Evolutionary conservation across 2,113 vertebrate species (phyloP).

Genomic region (Fulmarus glacialis): DNA sequence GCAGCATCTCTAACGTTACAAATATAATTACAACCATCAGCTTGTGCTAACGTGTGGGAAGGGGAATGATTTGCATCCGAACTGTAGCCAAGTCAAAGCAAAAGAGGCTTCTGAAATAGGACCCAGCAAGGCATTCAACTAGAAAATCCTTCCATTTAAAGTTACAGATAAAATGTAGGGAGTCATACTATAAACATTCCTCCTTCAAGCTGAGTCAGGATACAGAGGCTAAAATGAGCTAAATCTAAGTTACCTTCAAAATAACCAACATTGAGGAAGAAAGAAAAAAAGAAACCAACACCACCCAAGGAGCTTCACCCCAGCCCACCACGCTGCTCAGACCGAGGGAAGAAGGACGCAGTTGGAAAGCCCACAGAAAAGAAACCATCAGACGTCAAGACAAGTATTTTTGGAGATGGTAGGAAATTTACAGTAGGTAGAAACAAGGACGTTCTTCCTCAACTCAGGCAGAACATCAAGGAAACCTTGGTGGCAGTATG

Average conservation of each 20-base stretch:
- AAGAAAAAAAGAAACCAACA: not conserved
- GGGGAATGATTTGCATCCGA: not conserved
- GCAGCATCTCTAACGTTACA: not conserved
- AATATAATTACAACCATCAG: not conserved
- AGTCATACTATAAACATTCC: not conserved
- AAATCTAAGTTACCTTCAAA: not conserved
- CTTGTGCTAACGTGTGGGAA: not conserved
- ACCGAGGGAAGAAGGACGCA: accelerated
- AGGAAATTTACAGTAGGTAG: not conserved
- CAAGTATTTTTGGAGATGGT: not conserved
- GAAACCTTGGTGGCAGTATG: not conserved
- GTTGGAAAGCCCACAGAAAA: not conserved
- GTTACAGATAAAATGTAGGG: not conserved
- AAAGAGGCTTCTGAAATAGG: not conserved
- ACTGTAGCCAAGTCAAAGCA: not conserved
- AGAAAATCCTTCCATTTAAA: not conserved
- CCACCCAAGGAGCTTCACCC: not conserved
- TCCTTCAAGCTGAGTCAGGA: not conserved
- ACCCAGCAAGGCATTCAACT: not conserved
- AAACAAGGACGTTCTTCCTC: not conserved
- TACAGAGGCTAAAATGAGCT: not conserved
- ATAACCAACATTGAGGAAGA: not conserved
- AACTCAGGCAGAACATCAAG: not conserved
- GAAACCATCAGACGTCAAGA: not conserved
- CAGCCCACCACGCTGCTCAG: not conserved